phyloP scores from a whole-genome alignment of 1,140 invertebrate genomes.

The Apis mellifera region DNA sequence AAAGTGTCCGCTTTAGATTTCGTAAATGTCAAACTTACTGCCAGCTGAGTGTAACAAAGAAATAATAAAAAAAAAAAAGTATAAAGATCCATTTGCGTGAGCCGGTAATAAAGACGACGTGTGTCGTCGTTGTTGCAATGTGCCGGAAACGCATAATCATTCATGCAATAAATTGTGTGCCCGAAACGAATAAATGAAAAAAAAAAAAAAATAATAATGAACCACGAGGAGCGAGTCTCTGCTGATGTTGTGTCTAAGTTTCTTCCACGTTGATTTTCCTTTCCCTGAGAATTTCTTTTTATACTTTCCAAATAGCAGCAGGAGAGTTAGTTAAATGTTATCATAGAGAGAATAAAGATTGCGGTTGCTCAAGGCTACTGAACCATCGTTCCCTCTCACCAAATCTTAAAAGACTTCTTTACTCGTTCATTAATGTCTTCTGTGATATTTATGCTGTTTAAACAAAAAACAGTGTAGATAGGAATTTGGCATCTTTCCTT shows the following conservation, averaged over 20 bases:
- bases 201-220: slow-evolving; percentile 33
- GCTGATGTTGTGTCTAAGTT: background rate
- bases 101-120: slow-evolving; percentile 22
- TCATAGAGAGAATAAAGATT: background rate
- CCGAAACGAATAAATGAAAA: slow-evolving; percentile 59
- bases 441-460: background rate
- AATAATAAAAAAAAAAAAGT: background rate
- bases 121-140: slow-evolving; percentile 11
- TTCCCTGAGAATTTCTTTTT: background rate
- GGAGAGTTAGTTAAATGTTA: background rate
- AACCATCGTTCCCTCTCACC: too few species aligned
- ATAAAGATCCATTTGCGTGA: slow-evolving; percentile 49
- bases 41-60: slow-evolving; percentile 58
- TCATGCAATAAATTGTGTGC: slow-evolving; percentile 66
- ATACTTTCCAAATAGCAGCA: background rate
- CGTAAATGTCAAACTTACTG: slow-evolving; percentile 60
- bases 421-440: background rate
- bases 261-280: background rate
- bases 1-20: slow-evolving; percentile 48
- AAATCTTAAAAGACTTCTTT: background rate
- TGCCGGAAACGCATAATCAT: slow-evolving; percentile 46
- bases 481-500: background rate
- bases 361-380: background rate
- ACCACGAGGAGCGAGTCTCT: slow-evolving; percentile 26
- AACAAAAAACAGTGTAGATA: background rate